phyloP scores from a whole-genome alignment of 2,888 invertebrate species.

The Drosophila picticornis region DNA sequence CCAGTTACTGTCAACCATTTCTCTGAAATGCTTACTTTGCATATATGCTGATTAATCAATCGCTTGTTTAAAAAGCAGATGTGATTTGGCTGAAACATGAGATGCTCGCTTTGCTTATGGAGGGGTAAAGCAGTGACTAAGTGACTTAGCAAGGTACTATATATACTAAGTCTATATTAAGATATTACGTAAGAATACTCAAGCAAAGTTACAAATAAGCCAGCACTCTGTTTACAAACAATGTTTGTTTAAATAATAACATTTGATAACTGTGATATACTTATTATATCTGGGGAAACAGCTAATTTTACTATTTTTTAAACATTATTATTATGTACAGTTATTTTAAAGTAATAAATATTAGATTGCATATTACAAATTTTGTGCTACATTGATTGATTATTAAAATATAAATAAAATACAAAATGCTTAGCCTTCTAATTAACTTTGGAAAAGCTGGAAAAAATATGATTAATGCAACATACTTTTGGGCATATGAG shows the following conservation, averaged over 20 bases:
- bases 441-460: background rate
- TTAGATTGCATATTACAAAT: background rate
- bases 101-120: background rate
- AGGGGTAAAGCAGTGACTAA: background rate
- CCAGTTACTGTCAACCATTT: conserved; percentile 20
- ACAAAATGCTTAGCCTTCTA: background rate
- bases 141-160: background rate
- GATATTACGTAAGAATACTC: background rate
- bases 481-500: background rate
- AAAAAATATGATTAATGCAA: background rate
- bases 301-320: background rate
- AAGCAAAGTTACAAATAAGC: background rate
- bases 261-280: background rate
- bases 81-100: background rate
- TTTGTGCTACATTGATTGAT: background rate
- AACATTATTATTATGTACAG: no score
- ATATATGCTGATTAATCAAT: conserved; percentile 24
- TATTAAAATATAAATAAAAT: background rate
- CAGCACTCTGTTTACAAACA: fast-evolving
- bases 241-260: background rate
- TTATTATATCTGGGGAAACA: background rate
- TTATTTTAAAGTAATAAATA: background rate
- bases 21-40: background rate
- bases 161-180: no score
- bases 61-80: background rate